Percentiles rank a stretch among this genome's conserved stretches.
Evolutionary conservation across 2,797 vertebrate species (phyloP).

Genomic region (Kryptopterus vitreolus): DNA sequence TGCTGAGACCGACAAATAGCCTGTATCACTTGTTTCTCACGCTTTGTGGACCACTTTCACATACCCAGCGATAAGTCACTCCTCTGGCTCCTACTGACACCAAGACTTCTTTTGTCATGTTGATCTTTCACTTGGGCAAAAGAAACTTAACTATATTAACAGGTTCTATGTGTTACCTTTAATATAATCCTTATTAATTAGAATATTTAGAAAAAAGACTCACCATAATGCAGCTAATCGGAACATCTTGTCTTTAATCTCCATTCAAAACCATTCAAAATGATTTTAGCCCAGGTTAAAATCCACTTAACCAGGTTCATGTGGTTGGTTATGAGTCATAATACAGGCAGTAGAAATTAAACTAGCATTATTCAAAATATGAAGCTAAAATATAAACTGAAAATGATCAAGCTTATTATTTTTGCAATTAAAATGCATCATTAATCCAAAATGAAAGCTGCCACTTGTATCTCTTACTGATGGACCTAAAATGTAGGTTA

Average conservation of each 20-base stretch:
- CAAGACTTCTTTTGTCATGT: neutral
- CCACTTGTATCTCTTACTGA: neutral
- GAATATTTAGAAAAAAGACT: neutral
- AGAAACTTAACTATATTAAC: neutral
- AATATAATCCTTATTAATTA: neutral
- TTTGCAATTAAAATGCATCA: neutral
- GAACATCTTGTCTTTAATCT: neutral
- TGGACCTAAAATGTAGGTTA: neutral
- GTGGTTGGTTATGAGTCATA: neutral
- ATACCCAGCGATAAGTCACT: constrained; percentile 5
- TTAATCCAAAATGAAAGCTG: neutral
- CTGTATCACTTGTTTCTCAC: constrained; percentile 26
- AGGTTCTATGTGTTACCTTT: neutral
- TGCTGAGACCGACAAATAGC: constrained; percentile 25
- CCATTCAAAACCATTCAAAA: neutral
- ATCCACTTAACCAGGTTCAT: neutral
- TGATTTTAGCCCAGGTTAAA: neutral
- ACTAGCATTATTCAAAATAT: neutral
- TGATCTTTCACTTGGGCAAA: neutral
- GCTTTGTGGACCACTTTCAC: constrained; percentile 23
- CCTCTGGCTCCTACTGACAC: neutral
- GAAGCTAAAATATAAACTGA: neutral
- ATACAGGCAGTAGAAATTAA: neutral
- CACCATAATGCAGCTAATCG: neutral
- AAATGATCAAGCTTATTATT: neutral